These are phyloP conservation scores for Ardeotis arabs DNA, from an alignment of 2,113 vertebrate species.

Conservation along the genomic window DNA sequence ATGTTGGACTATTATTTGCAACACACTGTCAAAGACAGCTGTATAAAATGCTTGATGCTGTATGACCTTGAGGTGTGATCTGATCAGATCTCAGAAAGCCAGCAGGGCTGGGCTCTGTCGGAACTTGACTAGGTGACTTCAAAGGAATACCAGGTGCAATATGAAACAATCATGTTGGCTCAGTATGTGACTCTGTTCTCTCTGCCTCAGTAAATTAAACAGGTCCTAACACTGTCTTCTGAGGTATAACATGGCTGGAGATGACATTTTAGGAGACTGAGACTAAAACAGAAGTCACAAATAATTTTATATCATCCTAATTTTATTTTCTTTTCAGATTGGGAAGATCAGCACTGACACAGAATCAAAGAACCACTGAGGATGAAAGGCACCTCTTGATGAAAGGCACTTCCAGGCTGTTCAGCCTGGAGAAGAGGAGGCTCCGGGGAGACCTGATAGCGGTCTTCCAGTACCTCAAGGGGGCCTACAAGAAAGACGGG, in stretches of 20 bases:
- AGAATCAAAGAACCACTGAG: not conserved
- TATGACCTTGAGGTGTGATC: constrained; percentile 10
- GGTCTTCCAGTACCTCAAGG: too few species aligned
- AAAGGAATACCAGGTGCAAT: constrained; percentile 53
- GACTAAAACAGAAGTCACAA: not conserved
- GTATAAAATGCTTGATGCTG: not conserved
- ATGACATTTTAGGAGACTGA: not conserved
- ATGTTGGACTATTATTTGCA: not conserved
- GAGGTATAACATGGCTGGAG: not conserved
- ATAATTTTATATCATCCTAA: not conserved
- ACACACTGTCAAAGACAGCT: not conserved
- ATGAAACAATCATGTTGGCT: constrained; percentile 8
- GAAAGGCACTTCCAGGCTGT: too few species aligned
- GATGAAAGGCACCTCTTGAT: not conserved
- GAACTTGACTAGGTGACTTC: constrained; percentile 62
- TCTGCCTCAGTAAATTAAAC: constrained; percentile 22
- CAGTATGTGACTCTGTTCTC: not conserved
- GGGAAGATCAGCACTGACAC: not conserved
- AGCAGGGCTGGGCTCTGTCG: not conserved
- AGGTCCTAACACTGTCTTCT: not conserved
- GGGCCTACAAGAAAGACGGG: too few species aligned
- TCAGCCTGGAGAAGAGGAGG: too few species aligned
- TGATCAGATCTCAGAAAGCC: constrained; percentile 20
- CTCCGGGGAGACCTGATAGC: too few species aligned
- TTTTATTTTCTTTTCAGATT: not conserved